phyloP scores from a whole-genome alignment of 2,113 vertebrate species.

The Xenopus tropicalis region DNA sequence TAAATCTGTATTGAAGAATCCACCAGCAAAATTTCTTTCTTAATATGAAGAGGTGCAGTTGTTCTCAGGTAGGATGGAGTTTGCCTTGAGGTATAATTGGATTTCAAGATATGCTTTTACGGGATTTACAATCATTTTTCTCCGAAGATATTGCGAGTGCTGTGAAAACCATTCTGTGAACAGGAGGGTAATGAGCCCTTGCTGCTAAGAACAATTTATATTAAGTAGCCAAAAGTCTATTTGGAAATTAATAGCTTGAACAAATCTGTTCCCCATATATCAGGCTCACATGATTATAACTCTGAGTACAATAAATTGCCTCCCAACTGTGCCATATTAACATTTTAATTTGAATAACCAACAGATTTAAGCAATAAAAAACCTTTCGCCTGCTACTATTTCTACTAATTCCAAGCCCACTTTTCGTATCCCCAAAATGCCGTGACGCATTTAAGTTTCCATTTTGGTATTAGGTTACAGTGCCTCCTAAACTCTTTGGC shows the following conservation, averaged over 20 bases:
- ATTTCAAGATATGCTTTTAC: no score
- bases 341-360: conserved; percentile 35
- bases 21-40: no score
- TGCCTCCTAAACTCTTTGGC: conserved; percentile 42
- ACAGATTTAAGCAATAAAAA: conserved; percentile 32
- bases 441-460: conserved; percentile 39
- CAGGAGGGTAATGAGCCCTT: neutral
- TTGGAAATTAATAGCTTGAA: neutral
- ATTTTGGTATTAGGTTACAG: conserved; percentile 42
- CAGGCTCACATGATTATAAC: conserved; percentile 23
- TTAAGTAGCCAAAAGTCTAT: neutral
- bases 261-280: conserved; percentile 13
- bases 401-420: conserved; percentile 26
- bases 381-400: conserved; percentile 28
- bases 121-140: no score
- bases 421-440: conserved; percentile 25
- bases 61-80: no score
- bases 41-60: no score
- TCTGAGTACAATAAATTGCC: conserved; percentile 23
- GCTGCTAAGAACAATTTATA: neutral
- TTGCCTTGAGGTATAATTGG: no score
- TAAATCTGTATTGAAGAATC: no score
- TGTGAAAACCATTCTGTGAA: neutral
- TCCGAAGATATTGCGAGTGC: neutral
- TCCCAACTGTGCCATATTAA: conserved; percentile 30